Evolutionary conservation across 2,888 invertebrate genomes (phyloP).

Genomic region (Drosophila neotestacea): DNA sequence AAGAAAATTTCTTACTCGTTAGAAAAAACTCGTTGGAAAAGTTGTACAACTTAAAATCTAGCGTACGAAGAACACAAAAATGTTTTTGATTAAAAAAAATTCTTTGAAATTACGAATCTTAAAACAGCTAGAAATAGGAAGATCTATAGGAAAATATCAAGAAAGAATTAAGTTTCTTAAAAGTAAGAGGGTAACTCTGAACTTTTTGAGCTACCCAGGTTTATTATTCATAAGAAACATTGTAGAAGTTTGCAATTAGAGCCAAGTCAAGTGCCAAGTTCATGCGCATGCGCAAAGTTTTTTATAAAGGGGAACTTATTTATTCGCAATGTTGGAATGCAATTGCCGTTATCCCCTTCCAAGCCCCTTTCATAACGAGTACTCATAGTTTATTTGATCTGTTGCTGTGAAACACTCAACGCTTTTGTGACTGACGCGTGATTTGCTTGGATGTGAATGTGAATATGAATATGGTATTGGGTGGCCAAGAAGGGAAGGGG

Average conservation of each 20-base stretch:
- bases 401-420: slow-evolving; percentile 37
- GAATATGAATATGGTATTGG: background rate
- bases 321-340: slow-evolving; percentile 18
- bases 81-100: too few relatives aligned
- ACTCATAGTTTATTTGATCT: slow-evolving; percentile 31
- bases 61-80: too few relatives aligned
- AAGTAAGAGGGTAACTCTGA: background rate
- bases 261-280: slow-evolving; percentile 62
- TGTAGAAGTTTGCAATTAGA: slow-evolving; percentile 19
- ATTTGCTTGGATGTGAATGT: slow-evolving; percentile 26
- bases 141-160: too few relatives aligned
- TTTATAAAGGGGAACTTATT: slow-evolving; percentile 8
- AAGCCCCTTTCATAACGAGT: background rate
- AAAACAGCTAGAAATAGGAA: too few relatives aligned
- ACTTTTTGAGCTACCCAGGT: background rate
- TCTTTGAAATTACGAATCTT: too few relatives aligned
- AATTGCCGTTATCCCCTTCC: slow-evolving; percentile 1
- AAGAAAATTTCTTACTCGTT: too few relatives aligned
- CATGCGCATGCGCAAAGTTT: slow-evolving; percentile 59
- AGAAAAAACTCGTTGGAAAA: too few relatives aligned
- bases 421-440: slow-evolving; percentile 47
- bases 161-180: too few relatives aligned
- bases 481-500: background rate
- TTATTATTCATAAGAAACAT: background rate
- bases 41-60: too few relatives aligned